Percentiles rank a stretch among this genome's conserved stretches.
phyloP scores from a whole-genome alignment of 2,113 vertebrate genomes.

The Octodon degus region DNA sequence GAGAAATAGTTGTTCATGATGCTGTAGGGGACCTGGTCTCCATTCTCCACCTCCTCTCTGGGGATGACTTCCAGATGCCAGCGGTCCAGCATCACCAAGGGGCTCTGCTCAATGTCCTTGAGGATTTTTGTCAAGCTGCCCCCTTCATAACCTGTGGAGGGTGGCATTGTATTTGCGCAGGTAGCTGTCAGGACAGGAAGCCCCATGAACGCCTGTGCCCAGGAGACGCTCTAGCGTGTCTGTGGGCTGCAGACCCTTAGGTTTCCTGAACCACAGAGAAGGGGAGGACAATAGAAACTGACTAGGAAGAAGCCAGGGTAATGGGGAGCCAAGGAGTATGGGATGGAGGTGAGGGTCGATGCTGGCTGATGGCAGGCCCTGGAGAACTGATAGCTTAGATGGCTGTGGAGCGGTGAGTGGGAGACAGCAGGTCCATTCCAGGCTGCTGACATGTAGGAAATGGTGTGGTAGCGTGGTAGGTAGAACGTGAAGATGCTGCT shows the following conservation, averaged over 20 bases:
- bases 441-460: not conserved
- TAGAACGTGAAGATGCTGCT: not conserved
- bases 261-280: not conserved
- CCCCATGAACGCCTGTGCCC: not conserved
- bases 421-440: not conserved
- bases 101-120: constrained; percentile 89
- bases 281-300: not conserved
- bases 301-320: not conserved
- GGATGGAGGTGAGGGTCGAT: too few relatives aligned
- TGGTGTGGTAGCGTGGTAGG: too few relatives aligned
- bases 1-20: constrained; percentile 99
- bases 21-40: constrained; percentile 93
- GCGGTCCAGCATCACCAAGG: constrained; percentile 92
- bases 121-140: constrained; percentile 88
- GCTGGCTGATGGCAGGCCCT: not conserved
- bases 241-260: not conserved
- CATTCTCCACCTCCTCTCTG: constrained; percentile 91
- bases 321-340: not conserved
- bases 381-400: not conserved
- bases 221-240: not conserved
- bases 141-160: constrained; percentile 87
- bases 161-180: not conserved
- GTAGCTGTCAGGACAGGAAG: not conserved
- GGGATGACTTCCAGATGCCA: constrained; percentile 95
- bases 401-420: not conserved